Conservation (phyloP, 2,888 invertebrate genomes). For the Colletes collaris region DNA sequence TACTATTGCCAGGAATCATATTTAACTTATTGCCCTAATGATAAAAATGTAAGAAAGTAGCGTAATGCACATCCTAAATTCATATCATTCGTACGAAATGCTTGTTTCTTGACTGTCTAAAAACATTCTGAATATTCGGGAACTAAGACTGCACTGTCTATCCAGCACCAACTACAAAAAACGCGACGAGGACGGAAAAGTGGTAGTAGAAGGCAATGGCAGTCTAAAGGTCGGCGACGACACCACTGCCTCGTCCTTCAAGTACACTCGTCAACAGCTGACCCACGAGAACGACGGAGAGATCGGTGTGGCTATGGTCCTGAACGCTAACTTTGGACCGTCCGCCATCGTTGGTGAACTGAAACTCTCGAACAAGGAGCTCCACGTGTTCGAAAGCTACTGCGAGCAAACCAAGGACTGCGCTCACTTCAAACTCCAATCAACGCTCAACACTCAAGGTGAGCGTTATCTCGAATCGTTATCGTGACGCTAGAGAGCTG, state of each 20-base stretch:
- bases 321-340: constrained; percentile 88
- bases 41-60: too few species aligned
- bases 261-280: constrained; percentile 87
- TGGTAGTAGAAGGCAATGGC: constrained; percentile 90
- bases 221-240: constrained; percentile 88
- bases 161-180: constrained; percentile 87
- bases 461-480: constrained; percentile 41
- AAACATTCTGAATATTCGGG: constrained; percentile 8
- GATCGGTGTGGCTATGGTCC: constrained; percentile 87
- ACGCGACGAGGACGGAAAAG: constrained; percentile 86
- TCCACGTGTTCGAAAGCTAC: constrained; percentile 88
- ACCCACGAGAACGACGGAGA: constrained; percentile 86
- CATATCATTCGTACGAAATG: not conserved
- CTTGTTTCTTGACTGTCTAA: not conserved
- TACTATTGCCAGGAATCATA: too few species aligned
- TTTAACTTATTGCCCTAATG: too few species aligned
- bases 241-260: constrained; percentile 89
- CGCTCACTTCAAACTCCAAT: constrained; percentile 88
- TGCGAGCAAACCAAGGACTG: constrained; percentile 92
- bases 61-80: too few species aligned
- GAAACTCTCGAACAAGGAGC: constrained; percentile 89
- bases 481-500: not conserved
- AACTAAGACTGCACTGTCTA: constrained; percentile 55
- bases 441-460: constrained; percentile 81
- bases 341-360: constrained; percentile 89